These are phyloP conservation scores for Pseudopleuronectes americanus DNA, from an alignment of 2,797 vertebrate species.

Conservation along the genomic window DNA sequence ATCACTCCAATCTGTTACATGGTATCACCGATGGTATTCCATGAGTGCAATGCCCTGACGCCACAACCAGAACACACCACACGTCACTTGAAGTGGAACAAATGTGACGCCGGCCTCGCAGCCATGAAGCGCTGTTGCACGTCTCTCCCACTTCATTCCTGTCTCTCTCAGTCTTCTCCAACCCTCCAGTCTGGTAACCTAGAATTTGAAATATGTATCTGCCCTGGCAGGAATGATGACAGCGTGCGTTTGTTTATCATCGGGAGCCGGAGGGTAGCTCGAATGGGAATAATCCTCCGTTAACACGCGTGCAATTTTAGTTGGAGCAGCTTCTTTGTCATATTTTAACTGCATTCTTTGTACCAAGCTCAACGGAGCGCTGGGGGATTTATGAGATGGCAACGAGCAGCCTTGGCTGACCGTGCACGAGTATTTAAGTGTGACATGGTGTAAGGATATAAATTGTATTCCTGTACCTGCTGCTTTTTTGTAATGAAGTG, in stretches of 20 bases:
- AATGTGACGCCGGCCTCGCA: slow-evolving; percentile 18
- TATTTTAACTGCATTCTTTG: slow-evolving; percentile 48
- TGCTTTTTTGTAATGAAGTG: slow-evolving; percentile 27
- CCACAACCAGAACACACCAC: slow-evolving; percentile 23
- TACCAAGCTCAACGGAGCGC: slow-evolving; percentile 12
- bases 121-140: slow-evolving; percentile 20
- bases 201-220: slow-evolving; percentile 50
- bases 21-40: slow-evolving; percentile 14
- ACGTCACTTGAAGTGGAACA: slow-evolving; percentile 37
- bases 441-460: slow-evolving; percentile 24
- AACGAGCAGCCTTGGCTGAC: slow-evolving; percentile 21
- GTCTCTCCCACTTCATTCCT: slow-evolving; percentile 16
- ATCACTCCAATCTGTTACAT: slow-evolving; percentile 26
- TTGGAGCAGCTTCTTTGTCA: slow-evolving; percentile 28
- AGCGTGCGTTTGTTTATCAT: slow-evolving; percentile 35
- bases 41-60: slow-evolving; percentile 13
- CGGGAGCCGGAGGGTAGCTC: background rate
- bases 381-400: slow-evolving; percentile 29
- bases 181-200: slow-evolving; percentile 31
- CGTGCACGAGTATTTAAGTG: slow-evolving; percentile 14
- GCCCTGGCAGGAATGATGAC: slow-evolving; percentile 30
- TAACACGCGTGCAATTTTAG: slow-evolving; percentile 26
- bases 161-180: slow-evolving; percentile 9
- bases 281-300: slow-evolving; percentile 26
- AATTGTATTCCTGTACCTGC: slow-evolving; percentile 19